Base-by-base conservation (phyloP, 2,888 invertebrate species). In the Gymnocheta viridis region DNA sequence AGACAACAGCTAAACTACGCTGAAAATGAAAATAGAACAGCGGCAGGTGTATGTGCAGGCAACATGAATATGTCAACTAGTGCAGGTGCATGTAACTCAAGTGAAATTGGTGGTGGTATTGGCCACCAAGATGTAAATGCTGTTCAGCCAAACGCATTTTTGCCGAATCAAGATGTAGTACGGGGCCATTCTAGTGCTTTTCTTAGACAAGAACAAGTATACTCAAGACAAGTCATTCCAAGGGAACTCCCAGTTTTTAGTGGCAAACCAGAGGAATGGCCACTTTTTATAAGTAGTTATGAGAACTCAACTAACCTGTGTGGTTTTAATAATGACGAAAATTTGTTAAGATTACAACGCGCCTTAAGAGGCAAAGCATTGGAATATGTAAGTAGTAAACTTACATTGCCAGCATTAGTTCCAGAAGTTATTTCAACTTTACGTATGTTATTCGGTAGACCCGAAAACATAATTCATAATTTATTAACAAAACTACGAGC, bases 221-320 rank as follows among this genome's bases (percentile, higher is more conserved):
- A 67, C 9, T 12, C 82, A 10, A 19, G 76, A 2, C 73, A 60
- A 38, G n/a, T 14, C 4, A 17, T 80, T 2, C 60, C 62, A 19
- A 74, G 66, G 35, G 85, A 85, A n/a, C 49, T 82, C 4, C 77
- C 85, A 7, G 38, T 6, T 3, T 82, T 85, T 47, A 79, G 74
- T 44, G 85, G 79, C 17, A 67, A 60, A 10, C 62, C 82, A 22
- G 84, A 85, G 35, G 73, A 83, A 35, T 85, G 85, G 82, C 70
- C 84, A 19, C 35, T 79, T 0, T 85, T 82, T 47, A 73, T 79
- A 10, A 81, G 77, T 19, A 83, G 56, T 35, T 85, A 62, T 19
- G 44, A 72, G 10, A 82, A 77, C 22, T 80, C 67, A 1, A 73
- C 80, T 0, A 35, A 49, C 0, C 41, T 82, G 29, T 85, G 66